Evolutionary conservation across 2,797 vertebrate species (phyloP), one percentile per base, ranked within the genome.

Genomic region (Huso huso): DNA sequence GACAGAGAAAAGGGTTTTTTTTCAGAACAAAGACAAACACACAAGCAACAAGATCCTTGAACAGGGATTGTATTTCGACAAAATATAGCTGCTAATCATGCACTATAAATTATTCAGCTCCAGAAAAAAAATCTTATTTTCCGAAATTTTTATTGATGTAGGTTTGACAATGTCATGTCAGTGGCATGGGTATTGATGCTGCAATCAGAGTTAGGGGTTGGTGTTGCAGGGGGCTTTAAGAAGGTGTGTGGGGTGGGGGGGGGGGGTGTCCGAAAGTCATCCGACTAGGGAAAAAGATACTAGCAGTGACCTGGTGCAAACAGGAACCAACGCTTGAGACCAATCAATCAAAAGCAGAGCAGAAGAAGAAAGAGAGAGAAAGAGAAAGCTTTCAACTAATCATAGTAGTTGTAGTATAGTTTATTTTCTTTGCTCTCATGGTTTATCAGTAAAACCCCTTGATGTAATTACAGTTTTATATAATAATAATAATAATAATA

Each of bases 131-230:
- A 89, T 86, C 83, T 81, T 84, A 88, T 87, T 86, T 90, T 87
- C 85, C 85, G 82, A 88, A 91, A 90, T 92, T 88, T 90, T 90
- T 93, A 93, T 92, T 91, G 92, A 94, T 91, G 91, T 79, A 87
- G 87, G 81, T 83, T 77, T 78, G 84, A 79, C 81, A 77, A 83
- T 82, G 85, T 76, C 81, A 89, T 84, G 76, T 79, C 53, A 67
- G 83, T 83, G 88, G 88, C 88, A 91, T 82, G 80, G 88, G 89
- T 89, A 90, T 78, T 80, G 84, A 90, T 76, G 79, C 77, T 80
- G 81, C 79, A 81, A 82, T 84, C 82, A 78, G 80, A 86, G 85
- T 87, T 87, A 70, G 73, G 83, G 78, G 37, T 37, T 37, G 37
- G 3, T 37, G 37, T 4, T 37, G 37, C 37, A 81, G 78, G 78